Percentiles rank a stretch among this genome's conserved stretches.
phyloP scores from a whole-genome alignment of 1,140 invertebrate genomes.

The Venustaconcha ellipsiformis region DNA sequence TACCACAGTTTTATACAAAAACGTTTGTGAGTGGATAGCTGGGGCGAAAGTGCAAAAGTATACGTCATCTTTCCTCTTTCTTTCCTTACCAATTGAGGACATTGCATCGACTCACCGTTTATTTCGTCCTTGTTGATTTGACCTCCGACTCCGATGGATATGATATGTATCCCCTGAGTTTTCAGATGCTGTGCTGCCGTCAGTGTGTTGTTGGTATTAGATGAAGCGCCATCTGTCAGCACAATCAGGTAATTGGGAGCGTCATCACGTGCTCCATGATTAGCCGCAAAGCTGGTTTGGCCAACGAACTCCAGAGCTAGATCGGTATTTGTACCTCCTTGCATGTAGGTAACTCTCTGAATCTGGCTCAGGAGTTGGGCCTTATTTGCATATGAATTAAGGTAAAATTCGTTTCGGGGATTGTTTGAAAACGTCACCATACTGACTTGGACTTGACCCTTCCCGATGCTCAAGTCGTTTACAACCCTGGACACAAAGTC shows the following conservation, averaged over 20 bases:
- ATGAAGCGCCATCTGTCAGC: conserved; percentile 45
- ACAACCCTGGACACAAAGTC: conserved; percentile 41
- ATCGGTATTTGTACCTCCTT: conserved; percentile 42
- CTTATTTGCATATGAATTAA: conserved; percentile 46
- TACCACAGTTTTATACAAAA: no score
- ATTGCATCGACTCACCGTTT: neutral
- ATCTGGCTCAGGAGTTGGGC: conserved; percentile 31
- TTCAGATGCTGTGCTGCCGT: conserved; percentile 31
- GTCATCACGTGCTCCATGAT: conserved; percentile 30
- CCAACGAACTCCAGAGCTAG: conserved; percentile 39
- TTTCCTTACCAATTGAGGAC: no score
- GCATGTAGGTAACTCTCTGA: conserved; percentile 29
- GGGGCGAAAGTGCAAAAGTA: no score
- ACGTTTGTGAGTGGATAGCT: no score
- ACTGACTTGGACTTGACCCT: conserved; percentile 44
- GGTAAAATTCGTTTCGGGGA: conserved; percentile 37
- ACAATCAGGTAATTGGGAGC: conserved; percentile 40
- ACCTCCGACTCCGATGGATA: conserved; percentile 41
- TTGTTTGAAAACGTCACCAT: conserved; percentile 42
- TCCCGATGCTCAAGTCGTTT: conserved; percentile 41
- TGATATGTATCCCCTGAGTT: conserved; percentile 20
- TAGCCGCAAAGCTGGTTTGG: conserved; percentile 24
- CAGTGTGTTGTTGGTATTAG: conserved; percentile 20
- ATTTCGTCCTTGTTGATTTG: conserved; percentile 36
- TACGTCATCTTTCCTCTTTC: no score